phyloP scores from a whole-genome alignment of 2,888 invertebrate genomes.

The Acrocyrtus sp. region DNA sequence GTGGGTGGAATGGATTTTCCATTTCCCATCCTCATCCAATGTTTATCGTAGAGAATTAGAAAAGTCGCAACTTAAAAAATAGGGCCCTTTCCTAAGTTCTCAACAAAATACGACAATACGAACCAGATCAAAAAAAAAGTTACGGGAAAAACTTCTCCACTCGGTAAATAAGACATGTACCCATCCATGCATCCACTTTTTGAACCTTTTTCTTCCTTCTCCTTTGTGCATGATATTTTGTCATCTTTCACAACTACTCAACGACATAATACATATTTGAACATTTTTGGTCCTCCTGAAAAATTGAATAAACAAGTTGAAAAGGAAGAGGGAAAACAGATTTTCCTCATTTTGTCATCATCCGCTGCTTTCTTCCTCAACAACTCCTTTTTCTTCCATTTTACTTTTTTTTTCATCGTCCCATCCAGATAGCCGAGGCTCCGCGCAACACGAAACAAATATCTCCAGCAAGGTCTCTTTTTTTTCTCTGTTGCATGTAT shows the following conservation, averaged over 20 bases:
- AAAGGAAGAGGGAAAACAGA: background rate
- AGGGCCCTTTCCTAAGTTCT: no score
- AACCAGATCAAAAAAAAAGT: background rate
- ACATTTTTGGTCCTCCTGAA: background rate
- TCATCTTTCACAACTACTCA: background rate
- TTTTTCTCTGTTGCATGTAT: no score
- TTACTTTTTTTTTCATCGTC: background rate
- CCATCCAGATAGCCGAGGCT: background rate
- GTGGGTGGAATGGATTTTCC: background rate
- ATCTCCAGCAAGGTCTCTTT: no score
- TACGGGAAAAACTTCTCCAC: no score
- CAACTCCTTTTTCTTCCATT: background rate
- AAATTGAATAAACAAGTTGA: slow-evolving; percentile 12
- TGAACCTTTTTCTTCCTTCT: background rate
- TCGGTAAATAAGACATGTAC: background rate
- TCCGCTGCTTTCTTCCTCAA: background rate
- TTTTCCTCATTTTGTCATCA: slow-evolving; percentile 5
- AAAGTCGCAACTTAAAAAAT: background rate
- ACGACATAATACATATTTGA: background rate
- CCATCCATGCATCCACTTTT: background rate
- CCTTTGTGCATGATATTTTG: background rate
- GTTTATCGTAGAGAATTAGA: background rate
- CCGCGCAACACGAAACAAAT: no score
- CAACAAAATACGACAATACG: background rate
- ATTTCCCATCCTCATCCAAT: background rate